Conservation (phyloP, 2,113 vertebrate species). For the Scolopax mira region DNA sequence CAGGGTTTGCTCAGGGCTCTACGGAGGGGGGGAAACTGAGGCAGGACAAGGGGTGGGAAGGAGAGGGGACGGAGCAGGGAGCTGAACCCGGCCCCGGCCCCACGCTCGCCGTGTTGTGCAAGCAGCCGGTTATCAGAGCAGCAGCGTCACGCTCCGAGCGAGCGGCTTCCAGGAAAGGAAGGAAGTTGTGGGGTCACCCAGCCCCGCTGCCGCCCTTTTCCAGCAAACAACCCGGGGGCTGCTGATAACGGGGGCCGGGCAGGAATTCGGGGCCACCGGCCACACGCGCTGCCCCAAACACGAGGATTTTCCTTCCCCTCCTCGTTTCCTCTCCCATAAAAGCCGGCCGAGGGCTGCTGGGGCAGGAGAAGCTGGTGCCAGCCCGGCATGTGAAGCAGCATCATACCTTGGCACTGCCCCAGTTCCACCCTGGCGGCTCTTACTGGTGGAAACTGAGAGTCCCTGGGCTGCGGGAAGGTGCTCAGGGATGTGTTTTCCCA, state of each 20-base stretch:
- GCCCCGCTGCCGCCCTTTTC: slow-evolving; percentile 45
- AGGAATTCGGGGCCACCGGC: neutral
- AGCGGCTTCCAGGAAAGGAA: slow-evolving; percentile 72
- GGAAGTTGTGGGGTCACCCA: slow-evolving; percentile 64
- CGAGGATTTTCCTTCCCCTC: neutral
- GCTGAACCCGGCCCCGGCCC: neutral
- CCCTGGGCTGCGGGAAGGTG: neutral
- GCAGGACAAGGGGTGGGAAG: neutral
- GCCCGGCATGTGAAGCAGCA: neutral
- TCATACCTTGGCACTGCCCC: accelerated
- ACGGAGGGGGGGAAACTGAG: neutral
- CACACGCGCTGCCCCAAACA: accelerated
- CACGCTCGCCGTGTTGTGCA: neutral
- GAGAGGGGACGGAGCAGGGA: neutral
- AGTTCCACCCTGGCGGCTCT: neutral
- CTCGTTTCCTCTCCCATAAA: neutral
- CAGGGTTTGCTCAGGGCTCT: neutral
- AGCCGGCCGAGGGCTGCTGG: accelerated
- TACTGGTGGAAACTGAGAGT: neutral
- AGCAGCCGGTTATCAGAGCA: slow-evolving; percentile 43
- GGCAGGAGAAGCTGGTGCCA: accelerated
- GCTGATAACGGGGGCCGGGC: slow-evolving; percentile 3
- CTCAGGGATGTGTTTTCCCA: accelerated
- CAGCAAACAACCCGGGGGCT: slow-evolving; percentile 34
- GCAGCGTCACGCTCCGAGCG: neutral